Percentiles rank a stretch among this genome's conserved stretches.
These are phyloP conservation scores for Pyrgilauda ruficollis DNA, from an alignment of 2,113 vertebrate genomes.

Conservation along the genomic window DNA sequence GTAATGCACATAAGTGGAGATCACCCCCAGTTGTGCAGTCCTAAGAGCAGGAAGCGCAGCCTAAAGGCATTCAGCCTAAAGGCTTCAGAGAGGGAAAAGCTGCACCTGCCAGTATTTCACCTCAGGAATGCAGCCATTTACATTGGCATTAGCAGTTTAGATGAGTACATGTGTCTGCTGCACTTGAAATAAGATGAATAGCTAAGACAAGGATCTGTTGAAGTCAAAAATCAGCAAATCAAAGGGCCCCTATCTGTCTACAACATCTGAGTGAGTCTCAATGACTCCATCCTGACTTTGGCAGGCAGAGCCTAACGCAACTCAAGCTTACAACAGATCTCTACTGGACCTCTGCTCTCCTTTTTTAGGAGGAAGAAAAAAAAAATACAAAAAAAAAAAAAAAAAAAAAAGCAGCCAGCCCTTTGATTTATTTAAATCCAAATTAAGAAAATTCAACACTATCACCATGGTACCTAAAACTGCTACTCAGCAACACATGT, in stretches of 20 bases:
- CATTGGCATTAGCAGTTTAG: not conserved
- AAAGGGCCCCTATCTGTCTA: not conserved
- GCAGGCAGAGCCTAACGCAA: not conserved
- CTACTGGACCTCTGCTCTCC: not conserved
- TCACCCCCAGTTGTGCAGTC: not conserved
- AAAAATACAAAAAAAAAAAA: not conserved
- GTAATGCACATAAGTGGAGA: not conserved
- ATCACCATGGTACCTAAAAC: not conserved
- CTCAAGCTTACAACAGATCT: not conserved
- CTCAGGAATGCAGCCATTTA: not conserved
- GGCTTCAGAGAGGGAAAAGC: not conserved
- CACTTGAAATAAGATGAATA: not conserved
- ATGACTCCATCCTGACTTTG: not conserved
- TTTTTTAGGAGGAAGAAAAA: rapidly evolving
- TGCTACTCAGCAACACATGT: not conserved
- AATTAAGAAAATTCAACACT: not conserved
- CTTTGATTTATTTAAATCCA: not conserved
- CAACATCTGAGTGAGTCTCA: not conserved
- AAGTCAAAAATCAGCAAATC: constrained; percentile 10
- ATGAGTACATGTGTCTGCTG: not conserved
- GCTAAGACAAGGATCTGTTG: not conserved
- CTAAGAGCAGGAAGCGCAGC: not conserved
- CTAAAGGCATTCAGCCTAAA: not conserved
- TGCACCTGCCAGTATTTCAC: not conserved
- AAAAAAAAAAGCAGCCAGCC: not conserved